phyloP scores from a whole-genome alignment of 2,888 invertebrate species.

The Xylocampa areola region DNA sequence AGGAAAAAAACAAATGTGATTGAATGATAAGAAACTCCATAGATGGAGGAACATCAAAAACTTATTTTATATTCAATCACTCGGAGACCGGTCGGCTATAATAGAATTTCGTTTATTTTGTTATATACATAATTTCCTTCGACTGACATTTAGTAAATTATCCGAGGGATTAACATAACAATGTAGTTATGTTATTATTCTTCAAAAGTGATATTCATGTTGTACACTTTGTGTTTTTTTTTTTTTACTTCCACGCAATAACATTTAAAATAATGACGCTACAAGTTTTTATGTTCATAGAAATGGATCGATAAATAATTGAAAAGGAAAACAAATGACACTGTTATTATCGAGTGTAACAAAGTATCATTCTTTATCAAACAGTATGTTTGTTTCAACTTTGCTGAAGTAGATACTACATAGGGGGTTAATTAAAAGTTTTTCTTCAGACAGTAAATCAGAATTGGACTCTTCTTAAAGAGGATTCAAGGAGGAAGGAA shows the following conservation, averaged over 20 bases:
- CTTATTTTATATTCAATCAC: slow-evolving; percentile 63
- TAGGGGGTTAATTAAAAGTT: slow-evolving; percentile 66
- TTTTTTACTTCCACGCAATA: slow-evolving; percentile 3
- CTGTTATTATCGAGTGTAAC: slow-evolving; percentile 33
- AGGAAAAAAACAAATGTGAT: slow-evolving; percentile 61
- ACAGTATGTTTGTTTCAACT: slow-evolving; percentile 18
- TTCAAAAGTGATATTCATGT: slow-evolving; percentile 9
- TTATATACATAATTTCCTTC: slow-evolving; percentile 55
- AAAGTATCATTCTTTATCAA: slow-evolving; percentile 37
- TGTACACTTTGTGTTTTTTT: slow-evolving; percentile 9
- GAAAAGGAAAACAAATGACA: slow-evolving; percentile 40
- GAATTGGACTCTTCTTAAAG: slow-evolving; percentile 36
- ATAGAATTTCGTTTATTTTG: slow-evolving; percentile 57
- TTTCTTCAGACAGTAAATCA: slow-evolving; percentile 56
- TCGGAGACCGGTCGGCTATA: slow-evolving; percentile 48
- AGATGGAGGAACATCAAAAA: slow-evolving; percentile 59
- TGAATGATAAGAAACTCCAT: slow-evolving; percentile 57
- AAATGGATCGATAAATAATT: slow-evolving; percentile 41
- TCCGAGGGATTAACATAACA: slow-evolving; percentile 41
- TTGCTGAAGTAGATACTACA: too few species aligned
- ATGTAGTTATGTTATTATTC: slow-evolving; percentile 12
- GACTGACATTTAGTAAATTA: slow-evolving; percentile 47
- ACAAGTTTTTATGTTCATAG: slow-evolving; percentile 8
- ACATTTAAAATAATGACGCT: slow-evolving; percentile 29
- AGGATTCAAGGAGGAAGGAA: slow-evolving; percentile 30